Evolutionary conservation across 2,888 invertebrate species (phyloP).

Genomic region (Norana najaformis): DNA sequence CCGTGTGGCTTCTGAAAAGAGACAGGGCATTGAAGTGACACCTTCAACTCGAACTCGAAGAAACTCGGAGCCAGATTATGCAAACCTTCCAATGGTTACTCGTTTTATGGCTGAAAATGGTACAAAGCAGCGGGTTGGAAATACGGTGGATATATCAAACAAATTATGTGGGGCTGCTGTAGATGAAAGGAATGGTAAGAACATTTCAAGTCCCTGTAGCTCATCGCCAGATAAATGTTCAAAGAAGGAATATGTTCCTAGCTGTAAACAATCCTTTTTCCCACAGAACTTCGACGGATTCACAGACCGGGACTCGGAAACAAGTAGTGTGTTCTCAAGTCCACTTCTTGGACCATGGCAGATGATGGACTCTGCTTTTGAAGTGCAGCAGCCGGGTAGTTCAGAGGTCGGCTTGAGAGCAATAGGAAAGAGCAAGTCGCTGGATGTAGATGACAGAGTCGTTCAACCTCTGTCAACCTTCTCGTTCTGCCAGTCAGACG

Average conservation of each 20-base stretch:
- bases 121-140: neutral
- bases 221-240: neutral
- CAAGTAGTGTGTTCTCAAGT: neutral
- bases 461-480: neutral
- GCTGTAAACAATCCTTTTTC: neutral
- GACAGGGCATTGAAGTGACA: neutral
- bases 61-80: neutral
- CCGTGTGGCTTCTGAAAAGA: no score
- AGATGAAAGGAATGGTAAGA: neutral
- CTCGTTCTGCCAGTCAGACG: neutral
- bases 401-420: neutral
- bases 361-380: neutral
- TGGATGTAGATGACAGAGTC: neutral
- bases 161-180: neutral
- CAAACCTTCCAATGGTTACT: neutral
- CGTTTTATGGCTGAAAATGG: neutral
- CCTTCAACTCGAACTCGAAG: neutral
- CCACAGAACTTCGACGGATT: neutral
- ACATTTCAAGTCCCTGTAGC: neutral
- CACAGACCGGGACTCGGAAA: neutral
- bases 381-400: neutral
- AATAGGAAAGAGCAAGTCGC: neutral
- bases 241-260: neutral
- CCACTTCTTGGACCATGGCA: neutral
- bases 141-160: neutral